Conservation (phyloP, 2,797 vertebrate genomes). For the Pipistrellus pygmaeus region DNA sequence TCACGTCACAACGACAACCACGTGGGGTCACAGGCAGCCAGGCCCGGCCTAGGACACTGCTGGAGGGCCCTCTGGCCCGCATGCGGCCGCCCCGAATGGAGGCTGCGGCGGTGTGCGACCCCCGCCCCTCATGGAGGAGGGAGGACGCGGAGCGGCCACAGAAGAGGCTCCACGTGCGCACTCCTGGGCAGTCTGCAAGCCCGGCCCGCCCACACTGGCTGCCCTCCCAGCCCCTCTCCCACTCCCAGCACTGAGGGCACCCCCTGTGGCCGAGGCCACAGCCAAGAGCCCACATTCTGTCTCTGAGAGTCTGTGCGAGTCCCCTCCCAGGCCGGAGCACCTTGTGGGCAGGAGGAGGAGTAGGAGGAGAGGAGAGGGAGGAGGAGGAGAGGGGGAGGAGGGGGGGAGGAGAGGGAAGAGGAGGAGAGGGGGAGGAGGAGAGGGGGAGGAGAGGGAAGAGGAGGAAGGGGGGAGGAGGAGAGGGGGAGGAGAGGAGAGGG, state of each 20-base stretch:
- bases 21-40: background rate
- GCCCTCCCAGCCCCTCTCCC: background rate
- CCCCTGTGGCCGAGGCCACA: background rate
- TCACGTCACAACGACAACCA: background rate
- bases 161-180: background rate
- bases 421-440: background rate
- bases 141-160: background rate
- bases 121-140: no score
- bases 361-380: background rate
- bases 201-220: background rate
- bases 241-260: background rate
- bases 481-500: no score
- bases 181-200: background rate
- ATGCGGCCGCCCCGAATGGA: background rate
- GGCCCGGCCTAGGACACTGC: background rate
- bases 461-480: no score
- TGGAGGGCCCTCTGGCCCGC: background rate
- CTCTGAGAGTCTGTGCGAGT: constrained; percentile 19
- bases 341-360: no score
- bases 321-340: background rate
- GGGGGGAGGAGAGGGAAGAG: background rate
- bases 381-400: background rate
- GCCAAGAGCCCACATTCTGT: background rate
- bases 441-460: no score
- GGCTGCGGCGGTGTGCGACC: background rate